Base-by-base conservation (phyloP, 2,113 vertebrate species). In the Naja naja region DNA sequence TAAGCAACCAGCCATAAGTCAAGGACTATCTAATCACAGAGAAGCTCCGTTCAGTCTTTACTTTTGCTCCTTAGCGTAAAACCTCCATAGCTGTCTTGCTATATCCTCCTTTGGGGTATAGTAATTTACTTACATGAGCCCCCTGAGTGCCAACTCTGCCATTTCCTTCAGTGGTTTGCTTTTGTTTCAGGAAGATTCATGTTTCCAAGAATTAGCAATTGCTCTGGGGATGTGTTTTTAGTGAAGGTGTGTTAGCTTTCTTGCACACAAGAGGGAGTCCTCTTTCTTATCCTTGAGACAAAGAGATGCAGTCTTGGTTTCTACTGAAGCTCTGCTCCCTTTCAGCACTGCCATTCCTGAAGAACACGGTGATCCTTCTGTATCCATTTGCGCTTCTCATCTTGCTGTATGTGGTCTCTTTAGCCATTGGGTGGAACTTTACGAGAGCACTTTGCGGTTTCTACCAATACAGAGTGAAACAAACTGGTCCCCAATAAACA, bases 391-490 rank as follows among this genome's bases (percentile, higher is more conserved):
- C 98, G 3, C 97, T 98, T 88, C 98, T 99, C 69, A 97, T 96
- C 53, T 93, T 99, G 53, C 89, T 99, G n/a, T 99, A 99, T 39
- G 88, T 99, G 95, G 98, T 99, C 64, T 99, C 99, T 0, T 94
- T 99, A 87, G 98, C 98, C 0, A 97, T 99, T 88, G 99, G 99
- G 5, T 99, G 99, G 99, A 99, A 99, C 97, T 99, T 99, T 95
- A 99, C 99, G 18, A 96, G 88, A 92, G 97, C 97, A 11, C 98
- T 99, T 93, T 99, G 99, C 94, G 98, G 97, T 92, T 99, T 99
- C 96, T 99, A 99, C 96, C 99, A 99, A 94, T 98, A 98, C 96
- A 97, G 99, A 95, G 99, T 99, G 94, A 98, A 98, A 95, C 99
- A 98, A 97, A 96, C 25, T 60, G 58, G 54, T 90, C 91, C 91